Evolutionary conservation across 2,888 invertebrate species (phyloP).

Genomic region (Acleris cristana): DNA sequence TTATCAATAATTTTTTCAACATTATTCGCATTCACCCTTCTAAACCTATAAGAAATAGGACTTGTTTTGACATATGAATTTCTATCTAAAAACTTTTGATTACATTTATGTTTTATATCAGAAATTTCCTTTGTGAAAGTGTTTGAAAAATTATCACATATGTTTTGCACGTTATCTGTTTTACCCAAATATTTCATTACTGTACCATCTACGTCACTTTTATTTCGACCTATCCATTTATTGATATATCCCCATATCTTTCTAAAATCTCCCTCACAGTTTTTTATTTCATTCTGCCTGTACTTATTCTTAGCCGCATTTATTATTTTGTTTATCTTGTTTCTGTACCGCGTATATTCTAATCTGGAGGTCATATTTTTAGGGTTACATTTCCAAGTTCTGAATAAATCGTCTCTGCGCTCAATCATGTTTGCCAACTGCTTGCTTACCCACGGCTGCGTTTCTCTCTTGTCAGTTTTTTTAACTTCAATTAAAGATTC

Average conservation of each 20-base stretch:
- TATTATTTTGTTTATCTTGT: too few species aligned
- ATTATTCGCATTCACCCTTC: neutral
- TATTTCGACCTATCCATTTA: neutral
- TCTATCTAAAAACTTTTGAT: constrained; percentile 16
- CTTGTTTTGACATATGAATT: neutral
- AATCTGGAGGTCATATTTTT: neutral
- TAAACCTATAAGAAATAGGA: constrained; percentile 4
- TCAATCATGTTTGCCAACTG: neutral
- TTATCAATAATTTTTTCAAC: constrained; percentile 18
- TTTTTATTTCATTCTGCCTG: too few species aligned
- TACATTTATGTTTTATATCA: constrained; percentile 22
- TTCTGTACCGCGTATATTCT: too few species aligned
- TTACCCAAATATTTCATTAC: constrained; percentile 7
- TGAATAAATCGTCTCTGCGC: neutral
- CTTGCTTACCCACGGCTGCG: constrained; percentile 5
- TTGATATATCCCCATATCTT: neutral
- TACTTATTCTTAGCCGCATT: too few species aligned
- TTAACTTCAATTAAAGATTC: neutral
- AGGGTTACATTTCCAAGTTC: neutral
- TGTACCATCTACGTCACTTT: neutral
- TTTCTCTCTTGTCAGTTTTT: neutral
- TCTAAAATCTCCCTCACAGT: neutral
- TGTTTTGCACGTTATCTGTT: neutral
- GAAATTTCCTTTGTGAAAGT: neutral
- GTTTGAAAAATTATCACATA: neutral